Percentiles rank a stretch among this genome's conserved stretches.
phyloP scores from a whole-genome alignment of 1,140 invertebrate species.

The Polypedilum pembai region DNA sequence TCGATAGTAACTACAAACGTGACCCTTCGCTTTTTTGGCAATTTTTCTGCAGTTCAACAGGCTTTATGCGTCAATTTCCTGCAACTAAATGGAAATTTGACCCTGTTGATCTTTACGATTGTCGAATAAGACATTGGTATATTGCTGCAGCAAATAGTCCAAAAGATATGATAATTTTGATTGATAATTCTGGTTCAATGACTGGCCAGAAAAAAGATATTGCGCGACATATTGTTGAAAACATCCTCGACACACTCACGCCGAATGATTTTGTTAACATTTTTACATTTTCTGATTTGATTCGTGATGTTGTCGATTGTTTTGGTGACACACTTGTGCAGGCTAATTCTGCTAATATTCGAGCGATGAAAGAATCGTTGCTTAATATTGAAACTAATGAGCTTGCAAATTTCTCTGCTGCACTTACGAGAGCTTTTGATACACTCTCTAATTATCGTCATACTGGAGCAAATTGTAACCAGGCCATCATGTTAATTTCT shows the following conservation, averaged over 20 bases:
- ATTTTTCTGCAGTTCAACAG: constrained; percentile 91
- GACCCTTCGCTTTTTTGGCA: constrained; percentile 92
- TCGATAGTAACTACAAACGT: constrained; percentile 76
- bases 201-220: constrained; percentile 87
- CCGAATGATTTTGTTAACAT: constrained; percentile 99
- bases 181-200: constrained; percentile 96
- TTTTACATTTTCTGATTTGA: constrained; percentile 73
- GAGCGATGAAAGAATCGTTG: constrained; percentile 74
- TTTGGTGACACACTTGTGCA: constrained; percentile 79
- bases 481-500: constrained; percentile 96
- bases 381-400: constrained; percentile 69
- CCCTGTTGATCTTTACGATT: constrained; percentile 79
- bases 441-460: constrained; percentile 59
- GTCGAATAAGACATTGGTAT: constrained; percentile 84
- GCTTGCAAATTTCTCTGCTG: constrained; percentile 91
- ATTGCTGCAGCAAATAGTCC: constrained; percentile 94
- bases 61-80: constrained; percentile 92
- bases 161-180: constrained; percentile 91
- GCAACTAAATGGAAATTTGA: constrained; percentile 62
- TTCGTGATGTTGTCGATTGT: constrained; percentile 74
- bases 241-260: constrained; percentile 92
- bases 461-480: constrained; percentile 57
- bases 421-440: constrained; percentile 83
- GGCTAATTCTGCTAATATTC: constrained; percentile 82
- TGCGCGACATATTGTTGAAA: constrained; percentile 86